Percentiles rank a stretch among this genome's conserved stretches.
Evolutionary conservation across 2,797 vertebrate species (phyloP).

Genomic region (Stomatorhinus walkeri): DNA sequence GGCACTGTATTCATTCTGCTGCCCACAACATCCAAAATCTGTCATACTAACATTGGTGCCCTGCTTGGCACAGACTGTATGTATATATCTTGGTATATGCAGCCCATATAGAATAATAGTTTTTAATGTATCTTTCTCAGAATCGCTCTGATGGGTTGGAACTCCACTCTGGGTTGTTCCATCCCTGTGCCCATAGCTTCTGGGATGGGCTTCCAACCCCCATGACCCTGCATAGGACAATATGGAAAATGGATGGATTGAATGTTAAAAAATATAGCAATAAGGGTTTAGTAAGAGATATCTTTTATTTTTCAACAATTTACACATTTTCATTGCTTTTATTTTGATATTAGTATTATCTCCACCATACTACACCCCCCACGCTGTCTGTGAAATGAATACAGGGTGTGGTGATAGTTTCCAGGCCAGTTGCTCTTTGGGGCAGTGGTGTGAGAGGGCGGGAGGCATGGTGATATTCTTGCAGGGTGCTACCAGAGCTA

Average conservation of each 20-base stretch:
- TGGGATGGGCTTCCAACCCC: not conserved
- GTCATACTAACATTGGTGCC: not conserved
- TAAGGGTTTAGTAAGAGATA: not conserved
- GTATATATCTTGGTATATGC: not conserved
- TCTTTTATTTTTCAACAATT: not conserved
- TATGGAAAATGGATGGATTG: not conserved
- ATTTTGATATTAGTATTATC: not conserved
- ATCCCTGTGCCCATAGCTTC: not conserved
- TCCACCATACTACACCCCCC: not conserved
- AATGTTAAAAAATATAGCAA: not conserved
- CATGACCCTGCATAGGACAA: not conserved
- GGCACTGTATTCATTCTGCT: not conserved
- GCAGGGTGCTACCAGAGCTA: conserved; percentile 5
- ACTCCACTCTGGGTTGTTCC: not conserved
- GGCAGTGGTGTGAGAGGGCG: not conserved
- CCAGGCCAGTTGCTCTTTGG: conserved; percentile 32
- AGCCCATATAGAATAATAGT: not conserved
- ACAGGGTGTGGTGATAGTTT: conserved; percentile 20
- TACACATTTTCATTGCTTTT: not conserved
- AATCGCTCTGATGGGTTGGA: not conserved
- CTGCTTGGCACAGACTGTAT: not conserved
- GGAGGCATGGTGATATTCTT: not conserved
- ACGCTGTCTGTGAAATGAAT: not conserved
- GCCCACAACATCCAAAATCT: not conserved
- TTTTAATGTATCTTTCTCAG: not conserved